Base-by-base conservation (phyloP, 1,140 invertebrate genomes). In the Batillaria attramentaria region DNA sequence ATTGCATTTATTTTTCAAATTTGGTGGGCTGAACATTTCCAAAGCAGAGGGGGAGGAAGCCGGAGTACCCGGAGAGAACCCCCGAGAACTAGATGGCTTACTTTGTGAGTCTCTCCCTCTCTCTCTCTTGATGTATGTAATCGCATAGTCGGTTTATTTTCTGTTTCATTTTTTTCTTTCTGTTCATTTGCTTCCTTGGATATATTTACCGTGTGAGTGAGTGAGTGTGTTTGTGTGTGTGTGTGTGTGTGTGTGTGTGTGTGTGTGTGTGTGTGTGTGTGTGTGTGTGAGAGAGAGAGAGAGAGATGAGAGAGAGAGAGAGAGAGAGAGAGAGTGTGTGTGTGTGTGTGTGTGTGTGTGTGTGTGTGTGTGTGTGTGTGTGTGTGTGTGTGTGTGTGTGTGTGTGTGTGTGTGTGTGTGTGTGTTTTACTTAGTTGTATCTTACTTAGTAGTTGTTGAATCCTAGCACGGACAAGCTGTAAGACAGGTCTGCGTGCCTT, bases 161-260 rank as follows among this genome's bases (percentile, higher is more conserved):
- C 6, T 37, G 35, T 37, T 10, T 13, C 6, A 8, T 28, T 37
- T 16, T 37, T 28, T 69, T 69, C 16, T 37, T 16, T 18, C 18
- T 37, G 37, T 39, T 28, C 33, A 33, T 41, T 16, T 69, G 33
- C 66, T 16, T 37, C 28, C 20, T 28, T 69, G 31, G 13, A 18
- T 35, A 18, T 69, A 18, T 41, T 28, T 37, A 18, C 33, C 20
- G 37, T 69, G 31, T 41, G 37, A n/a, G 31, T 69, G 31, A n/a
- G 66, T 69, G 37, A 35, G 66, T 69, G 66, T 69, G 66, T 69
- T 5, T 69, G 33, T 69, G 66, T 69, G 33, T 69, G 37, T 69
- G 31, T 69, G 35, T 37, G 66, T 69, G 66, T 69, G 33, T 69
- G 66, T 69, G 13, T 37, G 33, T 69, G 66, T 69, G 66, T 37